phyloP scores from a whole-genome alignment of 2,113 vertebrate species.

The Melanotaenia duboulayi region DNA sequence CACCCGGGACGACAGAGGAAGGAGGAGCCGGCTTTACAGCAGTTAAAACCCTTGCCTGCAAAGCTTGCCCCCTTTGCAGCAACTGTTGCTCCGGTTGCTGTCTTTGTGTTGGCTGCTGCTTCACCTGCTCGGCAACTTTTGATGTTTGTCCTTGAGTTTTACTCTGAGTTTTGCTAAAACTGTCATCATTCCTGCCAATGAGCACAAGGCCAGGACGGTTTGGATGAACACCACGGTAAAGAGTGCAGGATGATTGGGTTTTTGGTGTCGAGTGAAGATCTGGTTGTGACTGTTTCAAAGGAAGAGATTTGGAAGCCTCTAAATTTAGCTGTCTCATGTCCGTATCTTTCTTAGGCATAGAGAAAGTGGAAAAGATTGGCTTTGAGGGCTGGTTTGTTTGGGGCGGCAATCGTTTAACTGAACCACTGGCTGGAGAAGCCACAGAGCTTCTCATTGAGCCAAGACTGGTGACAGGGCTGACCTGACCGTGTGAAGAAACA shows the following conservation, averaged over 20 bases:
- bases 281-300: conserved; percentile 33
- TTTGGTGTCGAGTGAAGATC: neutral
- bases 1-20: neutral
- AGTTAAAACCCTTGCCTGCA: conserved; percentile 28
- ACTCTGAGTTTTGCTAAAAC: neutral
- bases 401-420: neutral
- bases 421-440: accelerated
- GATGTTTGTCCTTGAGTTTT: neutral
- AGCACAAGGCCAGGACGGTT: conserved; percentile 52
- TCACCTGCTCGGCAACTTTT: neutral
- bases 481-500: conserved; percentile 26
- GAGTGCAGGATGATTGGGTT: neutral
- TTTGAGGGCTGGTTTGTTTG: conserved; percentile 8
- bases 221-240: conserved; percentile 41
- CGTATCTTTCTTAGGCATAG: conserved; percentile 44
- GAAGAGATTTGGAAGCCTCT: conserved; percentile 34
- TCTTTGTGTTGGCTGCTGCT: neutral
- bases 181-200: neutral
- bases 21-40: neutral
- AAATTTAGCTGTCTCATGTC: conserved; percentile 34
- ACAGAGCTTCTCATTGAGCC: conserved; percentile 10
- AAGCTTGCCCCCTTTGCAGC: neutral
- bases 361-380: neutral
- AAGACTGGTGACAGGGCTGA: neutral
- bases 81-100: neutral